Conservation (phyloP, 1,140 invertebrate genomes). For the Goniozus legneri region DNA sequence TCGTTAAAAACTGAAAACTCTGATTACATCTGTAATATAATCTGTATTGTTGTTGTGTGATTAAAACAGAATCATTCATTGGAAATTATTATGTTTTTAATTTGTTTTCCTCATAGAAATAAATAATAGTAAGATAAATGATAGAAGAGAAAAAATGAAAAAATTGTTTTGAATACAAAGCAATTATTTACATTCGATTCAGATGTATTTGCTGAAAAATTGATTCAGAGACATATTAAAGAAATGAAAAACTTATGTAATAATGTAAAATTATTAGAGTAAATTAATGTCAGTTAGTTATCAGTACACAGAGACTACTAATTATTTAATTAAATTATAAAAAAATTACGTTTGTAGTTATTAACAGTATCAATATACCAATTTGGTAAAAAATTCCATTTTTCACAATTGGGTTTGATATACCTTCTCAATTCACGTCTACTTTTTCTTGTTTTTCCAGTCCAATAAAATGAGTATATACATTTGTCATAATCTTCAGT, state of each 20-base stretch:
- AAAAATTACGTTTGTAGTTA: conserved; percentile 1
- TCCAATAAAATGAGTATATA: too few species aligned
- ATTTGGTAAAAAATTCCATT: background rate
- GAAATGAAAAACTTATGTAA: too few species aligned
- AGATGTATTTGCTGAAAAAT: background rate
- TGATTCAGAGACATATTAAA: background rate
- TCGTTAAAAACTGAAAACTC: conserved; percentile 41
- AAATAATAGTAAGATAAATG: background rate
- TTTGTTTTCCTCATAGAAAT: conserved; percentile 1
- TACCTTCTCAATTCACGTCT: background rate
- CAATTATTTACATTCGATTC: background rate
- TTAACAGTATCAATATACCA: too few species aligned
- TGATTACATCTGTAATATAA: conserved; percentile 52
- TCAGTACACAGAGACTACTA: too few species aligned
- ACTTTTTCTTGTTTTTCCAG: background rate
- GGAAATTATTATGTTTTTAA: background rate
- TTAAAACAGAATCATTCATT: conserved; percentile 47
- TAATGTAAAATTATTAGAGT: conserved; percentile 5
- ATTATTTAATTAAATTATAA: background rate
- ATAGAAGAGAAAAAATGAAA: conserved; percentile 8
- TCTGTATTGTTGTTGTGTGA: conserved; percentile 55
- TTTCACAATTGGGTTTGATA: background rate
- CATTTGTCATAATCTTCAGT: too few species aligned
- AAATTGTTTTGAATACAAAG: background rate
- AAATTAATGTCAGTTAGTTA: conserved; percentile 13